phyloP scores from a whole-genome alignment of 2,113 vertebrate species.

The Perognathus longimembris region DNA sequence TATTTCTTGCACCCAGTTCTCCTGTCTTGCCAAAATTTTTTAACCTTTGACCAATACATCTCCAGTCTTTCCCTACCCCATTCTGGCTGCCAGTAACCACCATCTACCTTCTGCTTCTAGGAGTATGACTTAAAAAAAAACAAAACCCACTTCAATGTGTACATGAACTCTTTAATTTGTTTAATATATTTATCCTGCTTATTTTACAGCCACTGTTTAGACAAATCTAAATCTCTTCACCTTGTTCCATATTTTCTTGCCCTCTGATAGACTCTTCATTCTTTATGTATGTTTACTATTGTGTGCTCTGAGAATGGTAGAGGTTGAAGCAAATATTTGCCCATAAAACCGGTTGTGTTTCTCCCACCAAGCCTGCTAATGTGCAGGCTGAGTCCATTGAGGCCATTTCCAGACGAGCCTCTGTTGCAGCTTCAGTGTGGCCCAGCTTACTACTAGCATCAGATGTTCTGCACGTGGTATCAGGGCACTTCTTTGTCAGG shows the following conservation, averaged over 20 bases:
- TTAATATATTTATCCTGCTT: not conserved
- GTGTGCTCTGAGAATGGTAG: not conserved
- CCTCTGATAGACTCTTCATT: not conserved
- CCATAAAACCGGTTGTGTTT: not conserved
- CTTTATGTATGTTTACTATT: slow-evolving; percentile 13
- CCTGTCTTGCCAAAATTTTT: not conserved
- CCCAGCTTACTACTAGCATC: not conserved
- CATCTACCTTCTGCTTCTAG: not conserved
- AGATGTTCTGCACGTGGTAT: not conserved
- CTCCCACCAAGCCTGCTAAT: not conserved
- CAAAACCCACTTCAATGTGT: not conserved
- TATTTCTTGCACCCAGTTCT: not conserved
- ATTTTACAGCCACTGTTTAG: not conserved
- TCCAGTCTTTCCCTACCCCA: not conserved
- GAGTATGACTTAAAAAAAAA: not conserved
- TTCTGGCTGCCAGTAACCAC: not conserved
- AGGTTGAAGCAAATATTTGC: not conserved
- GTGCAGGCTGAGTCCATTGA: not conserved
- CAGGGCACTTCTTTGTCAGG: not conserved
- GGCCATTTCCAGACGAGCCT: not conserved
- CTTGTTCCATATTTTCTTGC: not conserved
- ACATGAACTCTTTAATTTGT: not conserved
- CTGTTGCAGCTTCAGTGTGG: not conserved
- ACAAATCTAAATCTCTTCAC: not conserved
- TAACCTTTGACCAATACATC: not conserved